Percentiles rank a stretch among this genome's conserved stretches.
Evolutionary conservation across 1,140 invertebrate genomes (phyloP).

Genomic region (Wasmannia auropunctata): DNA sequence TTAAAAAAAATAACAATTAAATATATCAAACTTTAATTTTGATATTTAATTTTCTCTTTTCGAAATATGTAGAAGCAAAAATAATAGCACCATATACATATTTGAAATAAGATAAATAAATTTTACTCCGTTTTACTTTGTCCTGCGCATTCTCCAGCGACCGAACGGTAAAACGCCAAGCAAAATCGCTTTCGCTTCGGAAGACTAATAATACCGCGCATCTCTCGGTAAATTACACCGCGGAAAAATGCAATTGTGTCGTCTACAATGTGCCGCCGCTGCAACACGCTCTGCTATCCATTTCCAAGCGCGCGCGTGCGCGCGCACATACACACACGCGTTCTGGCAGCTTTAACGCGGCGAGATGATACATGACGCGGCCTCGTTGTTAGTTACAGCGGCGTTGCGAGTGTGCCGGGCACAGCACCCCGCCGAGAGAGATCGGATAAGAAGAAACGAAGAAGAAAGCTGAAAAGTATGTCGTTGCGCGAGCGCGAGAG

Average conservation of each 20-base stretch:
- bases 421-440: constrained; percentile 28
- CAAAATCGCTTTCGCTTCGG: constrained; percentile 41
- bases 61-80: neutral
- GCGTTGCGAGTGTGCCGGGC: neutral
- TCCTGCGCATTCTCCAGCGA: neutral
- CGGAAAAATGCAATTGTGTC: constrained; percentile 49
- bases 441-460: constrained; percentile 28
- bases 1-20: neutral
- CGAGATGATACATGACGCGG: constrained; percentile 49
- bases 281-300: constrained; percentile 36
- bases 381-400: constrained; percentile 47
- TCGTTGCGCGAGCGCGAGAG: constrained; percentile 2
- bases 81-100: neutral
- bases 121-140: neutral
- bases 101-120: neutral
- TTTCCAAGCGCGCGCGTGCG: constrained; percentile 3
- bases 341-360: constrained; percentile 29
- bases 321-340: constrained; percentile 20
- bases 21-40: neutral
- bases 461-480: constrained; percentile 33
- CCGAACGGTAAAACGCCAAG: neutral
- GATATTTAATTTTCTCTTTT: neutral
- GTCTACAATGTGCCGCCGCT: constrained; percentile 4
- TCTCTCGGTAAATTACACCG: constrained; percentile 25
- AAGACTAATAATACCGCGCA: constrained; percentile 42